Conservation (phyloP, 1,140 invertebrate species). For the Dolichoris vasculosae region DNA sequence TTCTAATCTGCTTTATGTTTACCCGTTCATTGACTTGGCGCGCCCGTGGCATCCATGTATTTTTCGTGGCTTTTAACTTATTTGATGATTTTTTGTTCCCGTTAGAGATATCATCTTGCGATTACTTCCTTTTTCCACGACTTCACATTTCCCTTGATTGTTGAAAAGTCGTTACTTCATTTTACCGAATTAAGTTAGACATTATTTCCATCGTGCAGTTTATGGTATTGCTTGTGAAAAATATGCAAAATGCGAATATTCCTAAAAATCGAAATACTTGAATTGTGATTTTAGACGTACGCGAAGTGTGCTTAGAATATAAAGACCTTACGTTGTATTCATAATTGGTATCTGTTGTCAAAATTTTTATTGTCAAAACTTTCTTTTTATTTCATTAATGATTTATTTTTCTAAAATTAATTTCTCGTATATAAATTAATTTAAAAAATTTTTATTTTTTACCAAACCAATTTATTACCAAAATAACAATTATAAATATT, state of each 20-base stretch:
- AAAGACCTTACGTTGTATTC: neutral
- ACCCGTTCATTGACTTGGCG: conserved; percentile 34
- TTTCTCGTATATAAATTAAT: no score
- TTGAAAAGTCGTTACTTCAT: neutral
- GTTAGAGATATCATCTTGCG: conserved; percentile 20
- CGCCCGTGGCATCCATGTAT: neutral
- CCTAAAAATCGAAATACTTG: neutral
- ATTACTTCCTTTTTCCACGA: conserved; percentile 28
- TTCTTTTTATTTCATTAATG: neutral
- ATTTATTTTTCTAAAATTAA: neutral
- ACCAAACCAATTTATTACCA: no score
- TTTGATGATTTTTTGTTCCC: conserved; percentile 22
- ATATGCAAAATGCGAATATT: neutral
- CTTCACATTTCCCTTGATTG: neutral
- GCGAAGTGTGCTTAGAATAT: neutral
- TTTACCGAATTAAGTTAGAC: conserved; percentile 4
- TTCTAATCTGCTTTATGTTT: conserved; percentile 54
- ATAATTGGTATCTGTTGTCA: neutral
- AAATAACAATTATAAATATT: no score
- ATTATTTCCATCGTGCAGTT: neutral
- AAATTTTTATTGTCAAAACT: neutral
- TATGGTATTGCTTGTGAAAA: neutral
- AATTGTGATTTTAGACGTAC: neutral
- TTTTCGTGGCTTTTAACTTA: conserved; percentile 44
- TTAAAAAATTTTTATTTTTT: no score